Evolutionary conservation across 2,113 vertebrate genomes (phyloP), one percentile per base, ranked within the genome.

Genomic region (Osmerus eperlanus): DNA sequence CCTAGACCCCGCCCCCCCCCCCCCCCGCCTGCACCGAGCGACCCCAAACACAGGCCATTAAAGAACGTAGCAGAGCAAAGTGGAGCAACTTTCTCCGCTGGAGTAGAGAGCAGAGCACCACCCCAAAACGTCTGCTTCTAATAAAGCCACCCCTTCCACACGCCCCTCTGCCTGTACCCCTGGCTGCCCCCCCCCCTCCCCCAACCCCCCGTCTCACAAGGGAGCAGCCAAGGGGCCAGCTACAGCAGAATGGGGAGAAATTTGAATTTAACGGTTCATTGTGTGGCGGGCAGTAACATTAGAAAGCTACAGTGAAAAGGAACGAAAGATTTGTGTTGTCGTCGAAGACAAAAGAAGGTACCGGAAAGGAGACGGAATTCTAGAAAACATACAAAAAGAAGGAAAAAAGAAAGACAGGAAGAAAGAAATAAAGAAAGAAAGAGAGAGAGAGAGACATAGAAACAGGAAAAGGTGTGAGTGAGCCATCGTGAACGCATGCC

Each of bases 91-190:
- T 73, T 62, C 81, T 85, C 77, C 80, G 58, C 75, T 29, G 70
- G 61, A 82, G 66, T 72, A 85, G 7, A 15, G 32, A 69, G 67
- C 67, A 78, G 76, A 78, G 84, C 84, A 87, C 87, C 89, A 87
- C 90, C 91, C 90, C 81, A 73, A 81, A 87, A 87, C 75, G 89
- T 89, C 90, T 93, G 91, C 77, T 91, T 92, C 83, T 90, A 90
- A 93, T 93, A 90, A 91, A 88, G 81, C 83, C 83, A 86, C 74
- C 71, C 36, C 36, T 19, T 16, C 64, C 21, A 36, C 70, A 63
- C 68, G 59, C 61, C 66, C 75, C 68, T 75, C 77, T 74, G 54
- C 65, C 80, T 72, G 67, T 73, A n/a, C 70, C 69, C 65, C 68
- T 47, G 47, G 18, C 68, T 69, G 21, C 64, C 52, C 13, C 28